A percentile compares a stretch with the other conserved stretches of the same genome.
Evolutionary conservation across 2,888 invertebrate species (phyloP).

Genomic region (Octonoba sinensis): DNA sequence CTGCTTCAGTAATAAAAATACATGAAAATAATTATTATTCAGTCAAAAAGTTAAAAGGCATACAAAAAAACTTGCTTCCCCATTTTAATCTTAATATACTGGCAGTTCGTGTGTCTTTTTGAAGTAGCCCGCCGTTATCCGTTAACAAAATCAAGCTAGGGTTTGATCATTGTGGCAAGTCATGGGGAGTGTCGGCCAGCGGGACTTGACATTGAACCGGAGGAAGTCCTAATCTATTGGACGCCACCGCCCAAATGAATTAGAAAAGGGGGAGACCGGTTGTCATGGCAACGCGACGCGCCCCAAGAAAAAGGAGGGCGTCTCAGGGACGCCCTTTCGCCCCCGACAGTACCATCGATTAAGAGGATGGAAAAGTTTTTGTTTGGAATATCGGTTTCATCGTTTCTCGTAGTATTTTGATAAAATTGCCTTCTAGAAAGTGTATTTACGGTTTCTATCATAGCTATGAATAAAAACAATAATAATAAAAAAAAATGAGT

Average conservation of each 20-base stretch:
- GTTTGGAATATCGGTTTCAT: neutral
- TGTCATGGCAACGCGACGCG: constrained; percentile 39
- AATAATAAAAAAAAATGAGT: too few relatives aligned
- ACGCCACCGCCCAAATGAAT: constrained; percentile 16
- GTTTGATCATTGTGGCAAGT: too few relatives aligned
- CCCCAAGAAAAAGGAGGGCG: constrained; percentile 59
- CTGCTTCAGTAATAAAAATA: too few relatives aligned
- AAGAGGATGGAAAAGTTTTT: neutral
- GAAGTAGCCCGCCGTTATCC: too few relatives aligned
- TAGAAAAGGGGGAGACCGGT: constrained; percentile 24
- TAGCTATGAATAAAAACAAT: neutral
- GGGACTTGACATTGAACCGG: constrained; percentile 5
- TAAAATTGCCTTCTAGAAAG: neutral
- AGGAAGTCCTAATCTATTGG: constrained; percentile 5
- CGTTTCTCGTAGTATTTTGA: neutral
- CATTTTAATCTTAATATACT: too few relatives aligned
- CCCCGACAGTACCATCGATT: constrained; percentile 47
- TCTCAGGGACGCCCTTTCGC: constrained; percentile 48
- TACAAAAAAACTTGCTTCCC: too few relatives aligned
- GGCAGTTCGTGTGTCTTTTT: too few relatives aligned
- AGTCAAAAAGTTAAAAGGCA: too few relatives aligned
- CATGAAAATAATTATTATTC: too few relatives aligned
- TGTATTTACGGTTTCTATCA: neutral
- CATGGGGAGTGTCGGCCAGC: too few relatives aligned
- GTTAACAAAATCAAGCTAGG: too few relatives aligned